Conservation (phyloP, 2,113 vertebrate genomes). For the Pristiophorus japonicus region DNA sequence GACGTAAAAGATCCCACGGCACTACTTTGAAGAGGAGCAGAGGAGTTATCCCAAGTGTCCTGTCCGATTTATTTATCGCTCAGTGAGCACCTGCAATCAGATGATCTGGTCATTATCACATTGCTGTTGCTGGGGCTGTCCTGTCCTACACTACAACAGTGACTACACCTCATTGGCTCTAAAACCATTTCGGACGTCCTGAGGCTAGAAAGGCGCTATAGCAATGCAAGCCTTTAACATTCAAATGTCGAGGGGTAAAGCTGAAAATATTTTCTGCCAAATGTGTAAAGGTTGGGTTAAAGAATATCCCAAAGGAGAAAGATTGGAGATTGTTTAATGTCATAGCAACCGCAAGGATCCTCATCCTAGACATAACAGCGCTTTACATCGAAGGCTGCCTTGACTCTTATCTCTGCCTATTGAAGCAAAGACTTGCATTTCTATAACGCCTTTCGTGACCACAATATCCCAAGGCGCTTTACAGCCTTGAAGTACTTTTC, state of each 20-base stretch:
- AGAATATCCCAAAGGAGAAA: not conserved
- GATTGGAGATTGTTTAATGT: not conserved
- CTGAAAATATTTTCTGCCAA: not conserved
- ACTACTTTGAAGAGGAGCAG: no score
- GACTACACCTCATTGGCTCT: not conserved
- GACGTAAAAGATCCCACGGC: no score
- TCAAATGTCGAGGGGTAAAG: not conserved
- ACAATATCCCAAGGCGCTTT: not conserved
- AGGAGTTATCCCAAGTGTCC: no score
- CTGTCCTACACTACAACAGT: no score
- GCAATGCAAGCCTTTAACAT: not conserved
- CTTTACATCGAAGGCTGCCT: conserved; percentile 67
- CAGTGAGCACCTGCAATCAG: not conserved
- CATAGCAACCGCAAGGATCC: not conserved
- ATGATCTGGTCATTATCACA: not conserved
- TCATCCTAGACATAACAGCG: not conserved
- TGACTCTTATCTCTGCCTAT: conserved; percentile 57
- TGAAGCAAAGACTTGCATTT: not conserved
- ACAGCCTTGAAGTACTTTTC: not conserved
- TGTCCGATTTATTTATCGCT: not conserved
- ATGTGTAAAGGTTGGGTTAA: not conserved
- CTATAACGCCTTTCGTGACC: not conserved
- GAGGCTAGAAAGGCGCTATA: not conserved
- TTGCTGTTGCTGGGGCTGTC: no score
- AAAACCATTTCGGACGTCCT: not conserved